phyloP scores from a whole-genome alignment of 2,888 invertebrate species.

The Drosophila demipolita region DNA sequence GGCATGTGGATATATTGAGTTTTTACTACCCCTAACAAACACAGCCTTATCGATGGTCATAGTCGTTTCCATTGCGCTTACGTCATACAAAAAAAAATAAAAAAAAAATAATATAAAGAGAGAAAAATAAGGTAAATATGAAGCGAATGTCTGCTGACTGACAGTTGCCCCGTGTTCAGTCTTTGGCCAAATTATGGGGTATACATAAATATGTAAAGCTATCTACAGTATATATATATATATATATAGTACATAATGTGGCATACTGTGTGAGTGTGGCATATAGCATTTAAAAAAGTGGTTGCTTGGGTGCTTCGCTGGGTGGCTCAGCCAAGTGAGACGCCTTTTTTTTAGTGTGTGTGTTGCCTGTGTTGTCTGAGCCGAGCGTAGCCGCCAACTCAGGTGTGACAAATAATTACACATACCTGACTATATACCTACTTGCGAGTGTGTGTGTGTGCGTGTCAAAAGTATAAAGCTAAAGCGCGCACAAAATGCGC shows the following conservation, averaged over 20 bases:
- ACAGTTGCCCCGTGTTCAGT: slow-evolving; percentile 12
- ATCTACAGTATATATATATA: not conserved
- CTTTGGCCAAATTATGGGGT: slow-evolving; percentile 36
- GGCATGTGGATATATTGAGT: slow-evolving; percentile 1
- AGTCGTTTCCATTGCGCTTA: slow-evolving; percentile 36
- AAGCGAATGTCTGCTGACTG: slow-evolving; percentile 40
- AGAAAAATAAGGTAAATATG: slow-evolving; percentile 43
- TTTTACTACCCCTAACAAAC: slow-evolving; percentile 40
- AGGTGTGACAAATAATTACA: slow-evolving; percentile 84
- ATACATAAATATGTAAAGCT: slow-evolving; percentile 22
- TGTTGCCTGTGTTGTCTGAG: slow-evolving; percentile 43
- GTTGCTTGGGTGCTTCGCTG: slow-evolving; percentile 63
- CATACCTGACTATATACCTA: slow-evolving; percentile 66
- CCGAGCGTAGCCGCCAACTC: slow-evolving; percentile 74
- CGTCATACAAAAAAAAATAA: slow-evolving; percentile 37
- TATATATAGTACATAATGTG: slow-evolving; percentile 50
- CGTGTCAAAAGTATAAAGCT: slow-evolving; percentile 63
- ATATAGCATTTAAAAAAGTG: slow-evolving; percentile 65
- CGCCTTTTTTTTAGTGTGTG: slow-evolving; percentile 63
- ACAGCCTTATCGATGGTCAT: slow-evolving; percentile 42
- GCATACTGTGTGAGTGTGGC: slow-evolving; percentile 47
- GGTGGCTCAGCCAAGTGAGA: slow-evolving; percentile 80
- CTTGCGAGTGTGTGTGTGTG: slow-evolving; percentile 21
- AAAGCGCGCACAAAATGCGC: slow-evolving; percentile 66
- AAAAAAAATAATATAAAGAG: not conserved